These are phyloP conservation scores for Melanerpes formicivorus DNA, from an alignment of 2,113 vertebrate genomes.

Conservation along the genomic window DNA sequence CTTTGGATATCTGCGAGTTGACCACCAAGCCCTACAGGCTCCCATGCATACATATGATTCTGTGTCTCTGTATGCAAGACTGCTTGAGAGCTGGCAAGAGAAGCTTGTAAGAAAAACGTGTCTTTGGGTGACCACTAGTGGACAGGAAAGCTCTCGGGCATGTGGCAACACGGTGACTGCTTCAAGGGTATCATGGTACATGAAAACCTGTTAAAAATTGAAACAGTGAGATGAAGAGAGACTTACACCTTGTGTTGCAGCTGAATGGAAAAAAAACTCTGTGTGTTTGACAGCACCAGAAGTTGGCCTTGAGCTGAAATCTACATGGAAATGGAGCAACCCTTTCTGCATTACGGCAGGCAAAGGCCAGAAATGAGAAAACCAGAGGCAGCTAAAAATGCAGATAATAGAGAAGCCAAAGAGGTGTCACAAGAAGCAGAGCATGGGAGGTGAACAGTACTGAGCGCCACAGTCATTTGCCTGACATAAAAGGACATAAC, in stretches of 20 bases:
- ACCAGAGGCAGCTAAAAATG: not conserved
- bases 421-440: not conserved
- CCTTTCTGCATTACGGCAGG: not conserved
- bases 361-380: not conserved
- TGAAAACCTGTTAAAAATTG: not conserved
- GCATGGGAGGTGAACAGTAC: not conserved
- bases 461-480: not conserved
- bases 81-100: not conserved
- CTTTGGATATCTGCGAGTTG: not conserved
- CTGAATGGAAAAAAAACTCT: not conserved
- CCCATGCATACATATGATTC: rapidly evolving
- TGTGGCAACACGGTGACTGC: not conserved
- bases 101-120: not conserved
- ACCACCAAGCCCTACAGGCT: not conserved
- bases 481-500: not conserved
- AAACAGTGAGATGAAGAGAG: not conserved
- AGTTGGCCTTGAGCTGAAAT: not conserved
- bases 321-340: not conserved
- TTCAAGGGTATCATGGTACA: not conserved
- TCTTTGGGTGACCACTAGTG: not conserved
- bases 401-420: not conserved
- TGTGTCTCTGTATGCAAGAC: not conserved
- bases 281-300: not conserved
- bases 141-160: not conserved
- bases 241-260: not conserved